These are phyloP conservation scores for Apostichopus parvimensis DNA, from an alignment of 35 echinoderm and acorn worm genomes.

Conservation along the genomic window DNA sequence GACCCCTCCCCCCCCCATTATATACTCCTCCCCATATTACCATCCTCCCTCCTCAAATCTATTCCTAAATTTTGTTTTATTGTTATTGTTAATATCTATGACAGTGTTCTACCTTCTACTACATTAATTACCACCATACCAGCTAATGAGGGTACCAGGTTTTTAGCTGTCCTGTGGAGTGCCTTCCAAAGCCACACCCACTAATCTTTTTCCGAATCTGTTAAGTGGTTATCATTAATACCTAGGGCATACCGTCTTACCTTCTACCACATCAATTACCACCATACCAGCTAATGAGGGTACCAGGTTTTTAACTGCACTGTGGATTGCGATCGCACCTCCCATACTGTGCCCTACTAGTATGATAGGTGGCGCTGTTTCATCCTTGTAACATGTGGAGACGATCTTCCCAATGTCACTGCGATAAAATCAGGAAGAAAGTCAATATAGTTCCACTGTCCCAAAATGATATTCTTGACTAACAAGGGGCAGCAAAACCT, in stretches of 20 bases:
- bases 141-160: constrained; percentile 68
- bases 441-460: too few relatives aligned
- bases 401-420: constrained; percentile 93
- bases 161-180: constrained; percentile 74
- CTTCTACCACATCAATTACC: constrained; percentile 98
- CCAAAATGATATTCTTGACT: too few relatives aligned
- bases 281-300: constrained; percentile 74
- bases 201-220: too few relatives aligned
- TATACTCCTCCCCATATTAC: too few relatives aligned
- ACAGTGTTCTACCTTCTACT: constrained; percentile 59
- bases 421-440: neutral
- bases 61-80: too few relatives aligned
- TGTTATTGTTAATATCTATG: too few relatives aligned
- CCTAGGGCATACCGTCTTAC: neutral
- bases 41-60: too few relatives aligned
- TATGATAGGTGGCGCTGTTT: constrained; percentile 76
- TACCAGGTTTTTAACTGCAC: constrained; percentile 70
- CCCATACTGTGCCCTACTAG: constrained; percentile 98
- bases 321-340: constrained; percentile 91
- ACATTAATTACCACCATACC: constrained; percentile 93
- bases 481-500: too few relatives aligned
- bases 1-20: too few relatives aligned
- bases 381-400: constrained; percentile 54
- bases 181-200: neutral
- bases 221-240: too few relatives aligned